These are phyloP conservation scores for Lophotis ruficrista DNA, from an alignment of 2,113 vertebrate species.

Conservation along the genomic window DNA sequence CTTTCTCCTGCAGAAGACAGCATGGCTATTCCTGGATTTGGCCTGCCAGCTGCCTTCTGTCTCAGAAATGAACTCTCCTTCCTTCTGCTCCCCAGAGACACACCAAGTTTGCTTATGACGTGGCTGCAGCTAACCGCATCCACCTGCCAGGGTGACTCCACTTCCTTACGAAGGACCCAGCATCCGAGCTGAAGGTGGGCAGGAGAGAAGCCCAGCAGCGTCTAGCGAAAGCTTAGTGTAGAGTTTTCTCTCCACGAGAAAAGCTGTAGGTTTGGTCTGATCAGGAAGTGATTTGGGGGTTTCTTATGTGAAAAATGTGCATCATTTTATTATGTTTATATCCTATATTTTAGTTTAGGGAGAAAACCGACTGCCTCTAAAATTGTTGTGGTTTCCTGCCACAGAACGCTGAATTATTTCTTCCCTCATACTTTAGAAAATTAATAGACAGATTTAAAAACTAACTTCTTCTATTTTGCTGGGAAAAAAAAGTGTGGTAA, in stretches of 20 bases:
- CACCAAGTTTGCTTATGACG: background rate
- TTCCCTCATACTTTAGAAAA: slow-evolving; percentile 28
- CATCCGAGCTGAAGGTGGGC: background rate
- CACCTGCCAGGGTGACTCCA: slow-evolving; percentile 1
- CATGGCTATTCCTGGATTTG: background rate
- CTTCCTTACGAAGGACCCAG: background rate
- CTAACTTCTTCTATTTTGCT: background rate
- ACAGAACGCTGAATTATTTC: background rate
- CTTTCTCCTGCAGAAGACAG: slow-evolving; percentile 27
- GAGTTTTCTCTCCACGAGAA: background rate
- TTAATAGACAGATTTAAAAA: slow-evolving; percentile 12
- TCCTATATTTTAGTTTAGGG: background rate
- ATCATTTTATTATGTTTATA: background rate
- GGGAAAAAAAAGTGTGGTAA: background rate
- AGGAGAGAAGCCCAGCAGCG: background rate
- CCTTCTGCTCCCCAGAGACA: background rate
- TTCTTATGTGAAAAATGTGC: background rate
- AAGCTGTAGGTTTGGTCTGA: background rate
- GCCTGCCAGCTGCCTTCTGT: slow-evolving; percentile 16
- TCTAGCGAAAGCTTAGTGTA: background rate
- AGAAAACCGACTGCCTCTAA: background rate
- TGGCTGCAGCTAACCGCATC: background rate
- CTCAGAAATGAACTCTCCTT: slow-evolving; percentile 2
- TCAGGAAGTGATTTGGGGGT: background rate
- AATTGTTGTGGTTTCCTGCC: slow-evolving; percentile 35